Base-by-base conservation (phyloP, 30 jellyfish, hydroid and myxozoan genomes). In the Sanderia malayensis region DNA sequence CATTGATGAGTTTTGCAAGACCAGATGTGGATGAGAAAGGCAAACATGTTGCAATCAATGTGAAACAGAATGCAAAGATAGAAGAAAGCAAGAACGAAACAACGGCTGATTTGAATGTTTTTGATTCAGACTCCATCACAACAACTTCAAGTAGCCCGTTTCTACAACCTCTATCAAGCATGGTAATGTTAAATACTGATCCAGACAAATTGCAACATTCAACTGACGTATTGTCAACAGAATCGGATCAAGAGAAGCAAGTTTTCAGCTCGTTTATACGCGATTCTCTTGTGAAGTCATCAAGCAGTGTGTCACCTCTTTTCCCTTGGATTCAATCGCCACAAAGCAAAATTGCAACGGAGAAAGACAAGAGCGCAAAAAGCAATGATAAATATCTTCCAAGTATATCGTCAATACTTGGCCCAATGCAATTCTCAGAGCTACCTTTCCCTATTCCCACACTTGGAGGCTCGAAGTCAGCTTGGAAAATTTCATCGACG, bases 1-100 rank as follows among this genome's bases (percentile, higher is more conserved):
- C 95, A 31, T 77, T 89, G 44, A 89, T 89, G 80, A 89, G 97
- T 53, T 83, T 89, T 44, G 89, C 92, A 24, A 21, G 37, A 45
- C 69, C 60, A 24, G 71, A 57, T 13, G 70, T 24, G 17, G 59
- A 30, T n/a, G 44, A 74, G 70, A 22, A 11, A 6, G 30, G 22
- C 46, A 22, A 0, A 18, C 26, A 30, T 28, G 19, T 20, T 10
- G 69, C 45, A 7, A 76, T 22, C 19, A 71, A 37, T 22, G 23
- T 4, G 15, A 41, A 24, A 41, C 8, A 41, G 11, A 28, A n/a
- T 61, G 58, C 8, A 6, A 2, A 3, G 26, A 28, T 28, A 13
- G 19, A 8, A 18, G 20, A 15, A 2, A 15, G 46, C 20, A 26
- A 28, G 9, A 67, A 63, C 1, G 49, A 34, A n/a, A 28, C 66